Conservation (phyloP, 2,113 vertebrate genomes). For the Callospermophilus lateralis region DNA sequence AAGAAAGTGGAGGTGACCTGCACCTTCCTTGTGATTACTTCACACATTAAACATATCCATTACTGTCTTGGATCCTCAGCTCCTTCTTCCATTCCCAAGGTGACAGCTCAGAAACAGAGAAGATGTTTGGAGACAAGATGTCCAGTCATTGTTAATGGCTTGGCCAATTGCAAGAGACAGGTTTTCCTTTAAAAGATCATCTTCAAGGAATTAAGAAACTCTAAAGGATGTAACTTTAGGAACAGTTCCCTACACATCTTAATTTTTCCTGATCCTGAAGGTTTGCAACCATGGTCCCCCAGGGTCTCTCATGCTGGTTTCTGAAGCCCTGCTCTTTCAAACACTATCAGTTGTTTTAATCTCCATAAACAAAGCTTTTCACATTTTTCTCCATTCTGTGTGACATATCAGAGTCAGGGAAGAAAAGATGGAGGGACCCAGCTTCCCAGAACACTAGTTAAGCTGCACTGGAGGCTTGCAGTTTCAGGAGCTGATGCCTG, state of each 20-base stretch:
- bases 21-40: background rate
- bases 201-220: background rate
- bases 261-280: background rate
- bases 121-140: background rate
- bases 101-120: background rate
- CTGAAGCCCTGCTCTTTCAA: background rate
- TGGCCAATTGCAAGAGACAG: background rate
- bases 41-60: accelerated
- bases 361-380: background rate
- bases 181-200: background rate
- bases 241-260: background rate
- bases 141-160: background rate
- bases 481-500: background rate
- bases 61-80: too few relatives aligned
- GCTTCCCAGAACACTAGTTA: background rate
- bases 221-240: background rate
- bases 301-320: background rate
- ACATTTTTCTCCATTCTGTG: background rate
- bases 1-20: background rate
- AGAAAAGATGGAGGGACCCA: background rate
- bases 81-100: too few relatives aligned
- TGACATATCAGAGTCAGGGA: background rate
- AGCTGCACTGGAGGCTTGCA: background rate
- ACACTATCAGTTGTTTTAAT: background rate
- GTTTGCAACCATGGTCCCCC: background rate